Evolutionary conservation across 2,888 invertebrate species (phyloP).

Genomic region (Cosmia trapezina): DNA sequence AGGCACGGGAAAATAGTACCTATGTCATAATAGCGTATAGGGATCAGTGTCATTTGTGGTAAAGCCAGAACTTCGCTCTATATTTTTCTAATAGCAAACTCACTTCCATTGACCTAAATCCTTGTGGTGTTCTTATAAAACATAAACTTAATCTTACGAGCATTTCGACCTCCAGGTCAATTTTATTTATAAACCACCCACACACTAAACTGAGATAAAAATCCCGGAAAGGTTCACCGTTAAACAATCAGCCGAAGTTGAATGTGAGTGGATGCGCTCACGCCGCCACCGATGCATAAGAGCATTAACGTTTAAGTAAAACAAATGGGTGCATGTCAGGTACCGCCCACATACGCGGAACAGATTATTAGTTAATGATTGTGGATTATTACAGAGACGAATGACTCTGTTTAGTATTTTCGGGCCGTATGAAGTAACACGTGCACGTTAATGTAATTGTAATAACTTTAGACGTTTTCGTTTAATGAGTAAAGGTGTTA

Average conservation of each 20-base stretch:
- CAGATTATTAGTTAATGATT: conserved; percentile 81
- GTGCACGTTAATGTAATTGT: conserved; percentile 46
- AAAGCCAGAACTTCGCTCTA: not conserved
- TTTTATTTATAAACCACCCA: conserved; percentile 70
- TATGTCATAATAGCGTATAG: not conserved
- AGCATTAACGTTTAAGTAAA: conserved; percentile 84
- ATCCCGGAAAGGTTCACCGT: conserved; percentile 78
- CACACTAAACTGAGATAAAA: conserved; percentile 64
- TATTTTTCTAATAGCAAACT: not conserved
- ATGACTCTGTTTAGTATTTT: conserved; percentile 67
- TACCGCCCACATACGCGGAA: conserved; percentile 78
- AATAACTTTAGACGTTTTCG: conserved; percentile 41
- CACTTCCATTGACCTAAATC: conserved; percentile 24
- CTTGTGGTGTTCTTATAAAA: conserved; percentile 17
- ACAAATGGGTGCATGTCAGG: conserved; percentile 81
- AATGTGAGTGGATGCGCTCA: conserved; percentile 64
- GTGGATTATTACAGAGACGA: conserved; percentile 72
- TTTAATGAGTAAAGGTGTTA: conserved; percentile 33
- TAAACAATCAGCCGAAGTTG: conserved; percentile 69
- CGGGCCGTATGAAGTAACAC: conserved; percentile 61
- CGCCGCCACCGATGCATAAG: conserved; percentile 74
- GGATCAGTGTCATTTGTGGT: not conserved
- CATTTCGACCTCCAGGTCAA: conserved; percentile 53
- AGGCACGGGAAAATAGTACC: not conserved
- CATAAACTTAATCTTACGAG: conserved; percentile 21